Base-by-base conservation (phyloP, 2,113 vertebrate genomes). In the Gulo gulo region DNA sequence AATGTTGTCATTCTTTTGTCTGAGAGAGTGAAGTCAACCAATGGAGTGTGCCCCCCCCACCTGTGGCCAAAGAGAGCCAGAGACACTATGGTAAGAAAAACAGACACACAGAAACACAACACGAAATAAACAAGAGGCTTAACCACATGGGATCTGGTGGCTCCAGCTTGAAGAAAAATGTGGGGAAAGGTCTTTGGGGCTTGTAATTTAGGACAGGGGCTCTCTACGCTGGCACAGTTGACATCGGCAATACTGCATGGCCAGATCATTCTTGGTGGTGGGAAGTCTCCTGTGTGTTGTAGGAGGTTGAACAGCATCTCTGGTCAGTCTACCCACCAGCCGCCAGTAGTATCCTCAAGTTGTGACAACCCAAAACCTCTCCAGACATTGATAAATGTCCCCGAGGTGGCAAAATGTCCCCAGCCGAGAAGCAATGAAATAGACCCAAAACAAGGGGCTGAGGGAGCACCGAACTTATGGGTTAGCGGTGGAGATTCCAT, bases 161-260 rank as follows among this genome's bases (percentile, higher is more conserved):
- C 36, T 63, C 14, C 55, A 24, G 15, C 13, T 6, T 31, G 21
- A 65, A 71, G 76, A 13, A 82, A 29, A 76, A 10, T 10, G 67
- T 4, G 11, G 8, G 31, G 9, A 23, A 47, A 45, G 10, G 29
- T 36, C 36, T 73, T 20, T 23, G 82, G 50, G 29, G 63, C 63
- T 29, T 7, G 6, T 29, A 9, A 23, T 4, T 14, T 0, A 9
- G 39, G 61, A 59, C 21, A 10, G 20, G 36, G n/a, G 9, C 31
- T 57, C 88, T 6, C 11, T 6, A 13, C 2, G 2, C 1, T 7
- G 45, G n/a, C 12, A 12, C 26, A 2, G 0, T 0, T n/a, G 11
- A 29, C 42, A 12, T 21, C 7, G 7, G 16, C 16, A 1, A 7
- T 12, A 11, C 4, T 1, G 24, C 2, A 2, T 0, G 20, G 31